These are phyloP conservation scores for Anhinga rufa DNA, from an alignment of 2,113 vertebrate genomes.

Conservation along the genomic window DNA sequence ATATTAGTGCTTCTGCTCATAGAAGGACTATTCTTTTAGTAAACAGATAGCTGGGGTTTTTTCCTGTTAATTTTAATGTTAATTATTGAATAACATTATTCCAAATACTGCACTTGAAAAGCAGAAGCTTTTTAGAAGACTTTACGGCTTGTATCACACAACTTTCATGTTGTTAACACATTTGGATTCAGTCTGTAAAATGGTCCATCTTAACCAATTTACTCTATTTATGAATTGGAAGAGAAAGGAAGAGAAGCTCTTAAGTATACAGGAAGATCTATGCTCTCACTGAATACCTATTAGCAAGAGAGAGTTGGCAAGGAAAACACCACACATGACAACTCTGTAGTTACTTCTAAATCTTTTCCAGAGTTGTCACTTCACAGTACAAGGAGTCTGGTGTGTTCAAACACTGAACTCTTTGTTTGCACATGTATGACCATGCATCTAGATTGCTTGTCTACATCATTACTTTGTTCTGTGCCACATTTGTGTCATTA, in stretches of 20 bases:
- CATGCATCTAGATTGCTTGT: neutral
- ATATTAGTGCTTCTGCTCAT: neutral
- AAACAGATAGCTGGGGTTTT: neutral
- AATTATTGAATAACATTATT: neutral
- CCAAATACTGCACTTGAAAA: neutral
- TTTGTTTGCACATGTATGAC: neutral
- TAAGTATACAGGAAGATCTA: neutral
- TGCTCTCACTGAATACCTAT: neutral
- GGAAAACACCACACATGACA: neutral
- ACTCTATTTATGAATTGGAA: neutral
- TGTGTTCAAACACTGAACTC: neutral
- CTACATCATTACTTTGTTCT: neutral
- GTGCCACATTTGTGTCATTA: neutral
- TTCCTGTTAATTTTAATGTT: neutral
- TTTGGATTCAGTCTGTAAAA: neutral
- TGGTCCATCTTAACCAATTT: neutral
- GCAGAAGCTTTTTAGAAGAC: neutral
- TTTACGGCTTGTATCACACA: neutral
- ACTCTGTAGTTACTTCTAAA: neutral
- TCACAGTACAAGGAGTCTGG: neutral
- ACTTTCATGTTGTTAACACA: neutral
- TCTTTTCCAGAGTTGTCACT: neutral
- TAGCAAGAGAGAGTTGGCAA: rapidly evolving
- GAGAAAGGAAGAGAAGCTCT: neutral
- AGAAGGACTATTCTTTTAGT: neutral